Evolutionary conservation across 2,113 vertebrate genomes (phyloP), one percentile per base, ranked within the genome.

Genomic region (Carettochelys insculpta): DNA sequence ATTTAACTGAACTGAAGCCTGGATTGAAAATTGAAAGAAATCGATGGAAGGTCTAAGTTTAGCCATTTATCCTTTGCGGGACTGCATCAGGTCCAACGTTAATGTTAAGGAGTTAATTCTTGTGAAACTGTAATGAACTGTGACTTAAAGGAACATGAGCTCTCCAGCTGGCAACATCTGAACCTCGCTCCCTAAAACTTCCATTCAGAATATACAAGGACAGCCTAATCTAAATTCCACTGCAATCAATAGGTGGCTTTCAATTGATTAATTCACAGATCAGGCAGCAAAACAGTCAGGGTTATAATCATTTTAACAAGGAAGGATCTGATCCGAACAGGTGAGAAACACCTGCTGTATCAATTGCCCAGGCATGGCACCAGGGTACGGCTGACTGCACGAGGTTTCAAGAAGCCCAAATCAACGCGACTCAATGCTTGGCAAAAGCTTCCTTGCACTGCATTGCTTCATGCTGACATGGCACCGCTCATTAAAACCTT

Each of bases 401-500:
- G 83, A 90, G 90, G 85, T 31, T 96, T 27, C 79, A 47, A 53
- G 86, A 14, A 93, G 68, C 58, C 51, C 71, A 80, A 45, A 82
- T 52, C 82, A 38, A 1, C 11, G 71, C 1, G 6, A 43, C 83
- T 34, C 65, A 78, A 80, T 71, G 65, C 89, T 90, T 92, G 92
- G 94, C 92, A 90, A 92, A 86, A 95, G 65, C 85, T 84, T 83
- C 89, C 88, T 93, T 53, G 77, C 84, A 76, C 38, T 16, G 89
- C 89, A 13, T 75, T 87, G 87, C 85, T 95, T 88, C 90, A 68
- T 73, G 43, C 87, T 85, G 91, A 61, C 95, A 87, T 94, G 95
- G 94, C 95, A 95, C 0, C 14, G 92, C 79, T 95, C 93, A 93
- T 97, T 95, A 96, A 96, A 96, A 92, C 83, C 91, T 90, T 96